These are phyloP conservation scores for Acrobasis consociella DNA, from an alignment of 2,888 invertebrate genomes.

Conservation along the genomic window DNA sequence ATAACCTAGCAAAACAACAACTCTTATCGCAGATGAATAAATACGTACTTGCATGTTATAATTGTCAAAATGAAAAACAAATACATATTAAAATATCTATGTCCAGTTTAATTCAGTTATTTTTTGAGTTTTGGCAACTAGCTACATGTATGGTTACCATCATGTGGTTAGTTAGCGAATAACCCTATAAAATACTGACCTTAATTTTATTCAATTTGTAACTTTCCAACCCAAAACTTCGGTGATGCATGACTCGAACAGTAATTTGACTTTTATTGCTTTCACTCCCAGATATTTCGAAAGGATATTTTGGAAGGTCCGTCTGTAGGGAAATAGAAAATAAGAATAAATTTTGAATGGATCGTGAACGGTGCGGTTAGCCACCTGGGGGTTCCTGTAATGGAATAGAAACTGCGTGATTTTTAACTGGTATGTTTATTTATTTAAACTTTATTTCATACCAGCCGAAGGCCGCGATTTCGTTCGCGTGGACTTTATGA, in stretches of 20 bases:
- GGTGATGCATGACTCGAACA: conserved; percentile 74
- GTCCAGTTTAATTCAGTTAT: too few species aligned
- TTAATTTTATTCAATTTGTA: conserved; percentile 80
- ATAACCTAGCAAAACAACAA: too few species aligned
- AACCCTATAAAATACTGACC: conserved; percentile 47
- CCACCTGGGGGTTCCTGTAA: conserved; percentile 20
- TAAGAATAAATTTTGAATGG: conserved; percentile 26
- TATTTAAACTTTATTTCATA: too few species aligned
- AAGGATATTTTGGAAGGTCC: conserved; percentile 44
- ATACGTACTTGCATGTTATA: too few species aligned
- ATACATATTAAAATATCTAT: too few species aligned
- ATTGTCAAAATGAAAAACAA: too few species aligned
- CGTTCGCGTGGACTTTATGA: too few species aligned
- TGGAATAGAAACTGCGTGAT: conserved; percentile 18
- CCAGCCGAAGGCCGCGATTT: too few species aligned
- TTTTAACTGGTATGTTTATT: background rate
- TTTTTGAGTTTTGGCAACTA: too few species aligned
- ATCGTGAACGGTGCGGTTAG: conserved; percentile 19
- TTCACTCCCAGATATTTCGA: conserved; percentile 58
- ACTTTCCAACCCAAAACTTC: conserved; percentile 77
- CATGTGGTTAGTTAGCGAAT: too few species aligned
- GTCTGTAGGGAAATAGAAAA: conserved; percentile 50
- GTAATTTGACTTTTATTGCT: conserved; percentile 79
- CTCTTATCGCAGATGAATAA: too few species aligned
- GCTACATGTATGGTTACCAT: too few species aligned